Conservation (phyloP, 2,888 invertebrate species). For the Mayetiola destructor region DNA sequence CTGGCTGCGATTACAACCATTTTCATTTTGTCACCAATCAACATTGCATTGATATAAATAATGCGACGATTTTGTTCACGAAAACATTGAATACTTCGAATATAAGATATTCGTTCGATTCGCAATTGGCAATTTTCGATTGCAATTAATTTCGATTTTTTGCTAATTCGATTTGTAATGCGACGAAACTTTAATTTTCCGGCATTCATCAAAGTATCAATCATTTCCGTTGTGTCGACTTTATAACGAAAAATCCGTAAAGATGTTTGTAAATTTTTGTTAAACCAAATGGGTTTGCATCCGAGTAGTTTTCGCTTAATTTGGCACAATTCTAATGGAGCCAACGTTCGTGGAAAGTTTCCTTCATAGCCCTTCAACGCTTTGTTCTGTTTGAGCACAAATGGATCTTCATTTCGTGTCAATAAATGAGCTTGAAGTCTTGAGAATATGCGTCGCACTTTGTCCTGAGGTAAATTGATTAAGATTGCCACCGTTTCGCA, state of each 20-base stretch:
- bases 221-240: background rate
- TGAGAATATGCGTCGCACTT: background rate
- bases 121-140: background rate
- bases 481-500: conserved; percentile 1
- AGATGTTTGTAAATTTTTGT: background rate
- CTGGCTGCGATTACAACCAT: conserved; percentile 1
- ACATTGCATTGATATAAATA: conserved; percentile 6
- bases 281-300: background rate
- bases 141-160: conserved; percentile 1
- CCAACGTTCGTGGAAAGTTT: background rate
- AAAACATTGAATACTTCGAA: background rate
- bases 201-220: background rate
- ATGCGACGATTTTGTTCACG: background rate
- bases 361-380: conserved; percentile 1
- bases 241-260: conserved; percentile 2
- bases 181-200: background rate
- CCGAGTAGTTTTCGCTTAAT: conserved; percentile 1
- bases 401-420: background rate
- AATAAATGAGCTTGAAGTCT: background rate
- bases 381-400: background rate
- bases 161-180: background rate
- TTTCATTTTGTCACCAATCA: conserved; percentile 5
- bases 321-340: background rate
- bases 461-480: background rate
- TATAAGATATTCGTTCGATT: background rate